phyloP scores from a whole-genome alignment of 2,888 invertebrate species.

The Pinctada fucata region DNA sequence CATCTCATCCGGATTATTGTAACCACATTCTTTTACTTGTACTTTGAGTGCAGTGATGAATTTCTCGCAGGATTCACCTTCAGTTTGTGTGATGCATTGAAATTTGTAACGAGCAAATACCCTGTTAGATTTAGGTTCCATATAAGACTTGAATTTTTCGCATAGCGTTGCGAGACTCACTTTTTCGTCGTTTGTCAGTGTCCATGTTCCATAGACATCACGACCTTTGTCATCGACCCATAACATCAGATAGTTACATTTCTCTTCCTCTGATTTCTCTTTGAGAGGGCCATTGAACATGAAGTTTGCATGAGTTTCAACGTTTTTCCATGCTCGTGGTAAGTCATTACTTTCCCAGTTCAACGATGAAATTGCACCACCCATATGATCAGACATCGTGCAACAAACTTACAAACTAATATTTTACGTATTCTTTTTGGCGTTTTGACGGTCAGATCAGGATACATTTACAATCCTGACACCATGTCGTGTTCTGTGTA shows the following conservation, averaged over 20 bases:
- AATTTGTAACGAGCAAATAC: no score
- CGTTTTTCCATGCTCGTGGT: background rate
- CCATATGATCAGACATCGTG: background rate
- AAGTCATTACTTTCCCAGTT: slow-evolving; percentile 4
- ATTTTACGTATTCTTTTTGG: background rate
- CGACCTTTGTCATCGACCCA: no score
- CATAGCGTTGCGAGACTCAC: background rate
- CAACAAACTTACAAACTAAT: background rate
- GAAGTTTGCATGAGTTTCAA: background rate
- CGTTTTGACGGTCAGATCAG: background rate
- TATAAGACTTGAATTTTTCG: slow-evolving; percentile 3
- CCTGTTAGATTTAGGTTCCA: slow-evolving; percentile 3
- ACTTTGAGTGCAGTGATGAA: slow-evolving; percentile 43
- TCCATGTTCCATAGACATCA: background rate
- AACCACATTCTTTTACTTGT: slow-evolving; percentile 36
- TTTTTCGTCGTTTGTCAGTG: background rate
- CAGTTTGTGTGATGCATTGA: slow-evolving; percentile 5
- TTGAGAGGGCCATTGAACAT: slow-evolving; percentile 10
- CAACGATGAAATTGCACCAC: background rate
- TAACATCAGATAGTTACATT: slow-evolving; percentile 48
- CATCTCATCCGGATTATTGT: slow-evolving; percentile 35
- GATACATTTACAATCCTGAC: background rate
- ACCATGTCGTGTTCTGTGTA: no score
- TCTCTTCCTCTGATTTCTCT: slow-evolving; percentile 32
- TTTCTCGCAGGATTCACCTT: slow-evolving; percentile 31